Evolutionary conservation across 2,888 invertebrate species (phyloP), one percentile per base, ranked within the genome.

Genomic region (Hanleya hanleyi): DNA sequence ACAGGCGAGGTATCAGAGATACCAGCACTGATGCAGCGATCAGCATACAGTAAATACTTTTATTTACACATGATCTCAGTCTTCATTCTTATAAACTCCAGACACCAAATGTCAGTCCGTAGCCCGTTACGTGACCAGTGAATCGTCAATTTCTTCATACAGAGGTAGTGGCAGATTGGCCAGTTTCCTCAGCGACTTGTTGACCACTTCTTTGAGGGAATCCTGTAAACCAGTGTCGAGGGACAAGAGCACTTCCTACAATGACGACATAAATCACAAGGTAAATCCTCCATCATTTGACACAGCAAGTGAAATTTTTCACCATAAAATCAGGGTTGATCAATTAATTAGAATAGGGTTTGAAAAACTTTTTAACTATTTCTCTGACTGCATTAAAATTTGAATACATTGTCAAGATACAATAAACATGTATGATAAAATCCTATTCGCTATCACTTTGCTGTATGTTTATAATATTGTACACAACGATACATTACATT

Each of bases 141-240:
- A 97, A 89, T 96, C 96, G 91, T 98, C 98, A 77, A 97, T 93
- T 89, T 97, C 96, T 88, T 97, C 97, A 5, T 80, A 70, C 90
- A 95, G 95, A 80, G 95, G 95, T 89, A 96, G 95, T 26, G 95
- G 93, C 87, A 95, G 95, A 47, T 93, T 93, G 74, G 94, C 92
- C 22, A 94, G 93, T 91, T 96, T 96, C 76, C 95, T 94, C 87
- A 97, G 92, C 77, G 96, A 95, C 92, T 97, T 97, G 87, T 94
- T 94, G 81, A 96, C 95, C 75, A 97, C 97, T 91, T 98, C 98
- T 75, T 93, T 93, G 78, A 98, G 92, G 1, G 97, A 95, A 90
- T 97, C 97, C 82, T 94, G 94, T 79, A 97, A 97, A 69, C 97
- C 97, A 66, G 94, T 93, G 82, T 98, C 98, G 88, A 98, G 92